Conservation (phyloP, 2,797 vertebrate genomes). For the Leptodactylus fallax region DNA sequence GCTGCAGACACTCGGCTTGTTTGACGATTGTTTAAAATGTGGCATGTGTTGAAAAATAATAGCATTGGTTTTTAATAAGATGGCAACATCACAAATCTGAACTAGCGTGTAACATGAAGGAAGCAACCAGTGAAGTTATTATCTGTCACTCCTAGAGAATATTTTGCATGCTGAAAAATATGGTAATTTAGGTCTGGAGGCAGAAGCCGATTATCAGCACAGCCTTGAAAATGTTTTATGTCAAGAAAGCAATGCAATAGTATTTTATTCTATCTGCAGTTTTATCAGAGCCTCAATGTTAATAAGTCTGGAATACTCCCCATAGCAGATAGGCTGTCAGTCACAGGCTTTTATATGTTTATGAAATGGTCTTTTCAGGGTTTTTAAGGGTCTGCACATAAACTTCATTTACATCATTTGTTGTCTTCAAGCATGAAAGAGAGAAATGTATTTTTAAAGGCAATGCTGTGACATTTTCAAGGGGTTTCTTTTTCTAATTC, state of each 20-base stretch:
- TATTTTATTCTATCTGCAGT: conserved; percentile 47
- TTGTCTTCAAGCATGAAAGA: neutral
- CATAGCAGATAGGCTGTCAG: conserved; percentile 31
- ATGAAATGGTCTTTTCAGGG: neutral
- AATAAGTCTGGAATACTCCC: conserved; percentile 22
- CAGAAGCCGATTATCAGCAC: conserved; percentile 25
- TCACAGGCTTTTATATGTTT: conserved; percentile 1
- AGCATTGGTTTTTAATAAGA: conserved; percentile 22
- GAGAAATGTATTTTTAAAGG: neutral
- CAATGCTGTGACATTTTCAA: conserved; percentile 26
- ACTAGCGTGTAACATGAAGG: neutral
- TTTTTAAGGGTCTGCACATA: neutral
- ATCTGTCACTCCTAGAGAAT: conserved; percentile 39
- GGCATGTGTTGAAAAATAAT: conserved; percentile 17
- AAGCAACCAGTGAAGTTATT: conserved; percentile 22
- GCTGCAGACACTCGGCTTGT: neutral
- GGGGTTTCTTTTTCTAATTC: neutral
- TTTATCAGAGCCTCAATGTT: conserved; percentile 25
- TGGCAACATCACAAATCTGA: conserved; percentile 24
- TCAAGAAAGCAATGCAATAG: conserved; percentile 17
- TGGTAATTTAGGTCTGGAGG: conserved; percentile 50
- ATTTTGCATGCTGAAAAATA: conserved; percentile 42
- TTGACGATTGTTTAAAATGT: neutral
- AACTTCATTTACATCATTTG: conserved; percentile 34
- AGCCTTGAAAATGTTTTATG: conserved; percentile 42